phyloP scores from a whole-genome alignment of 2,797 vertebrate genomes.

The Propithecus perrieri region DNA sequence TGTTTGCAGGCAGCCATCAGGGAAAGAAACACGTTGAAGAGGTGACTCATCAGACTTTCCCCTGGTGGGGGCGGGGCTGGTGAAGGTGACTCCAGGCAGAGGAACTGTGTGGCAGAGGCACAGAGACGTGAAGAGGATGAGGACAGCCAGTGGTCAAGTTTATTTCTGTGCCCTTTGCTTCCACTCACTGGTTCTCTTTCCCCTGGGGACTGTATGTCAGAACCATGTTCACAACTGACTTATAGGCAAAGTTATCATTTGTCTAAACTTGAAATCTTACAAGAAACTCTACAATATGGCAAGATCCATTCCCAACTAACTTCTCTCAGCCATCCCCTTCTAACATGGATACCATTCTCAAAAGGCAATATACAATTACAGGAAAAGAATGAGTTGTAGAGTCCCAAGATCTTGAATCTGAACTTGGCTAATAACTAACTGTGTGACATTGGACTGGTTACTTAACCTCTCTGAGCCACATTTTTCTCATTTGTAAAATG shows the following conservation, averaged over 20 bases:
- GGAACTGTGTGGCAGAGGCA: neutral
- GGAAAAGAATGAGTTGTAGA: conserved; percentile 64
- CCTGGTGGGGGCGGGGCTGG: accelerated
- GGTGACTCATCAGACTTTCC: neutral
- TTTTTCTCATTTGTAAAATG: neutral
- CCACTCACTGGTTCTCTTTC: neutral
- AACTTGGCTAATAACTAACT: neutral
- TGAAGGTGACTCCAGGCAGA: neutral
- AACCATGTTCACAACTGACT: neutral
- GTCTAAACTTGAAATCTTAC: neutral
- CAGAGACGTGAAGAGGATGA: neutral
- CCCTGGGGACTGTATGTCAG: neutral
- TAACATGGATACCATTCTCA: neutral
- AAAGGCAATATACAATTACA: neutral
- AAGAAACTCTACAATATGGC: neutral
- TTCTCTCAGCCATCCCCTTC: neutral
- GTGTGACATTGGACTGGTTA: neutral
- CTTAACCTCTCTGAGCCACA: neutral
- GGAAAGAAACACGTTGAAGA: neutral
- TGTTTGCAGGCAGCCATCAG: neutral
- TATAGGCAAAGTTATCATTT: neutral
- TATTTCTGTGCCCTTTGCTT: neutral
- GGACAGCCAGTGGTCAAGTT: neutral
- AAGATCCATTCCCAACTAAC: neutral
- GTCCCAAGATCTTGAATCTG: neutral